A percentile compares a stretch with the other conserved stretches of the same genome.
These are phyloP conservation scores for Oscheius sp. DNA, from an alignment of 2,888 invertebrate genomes.

Conservation along the genomic window DNA sequence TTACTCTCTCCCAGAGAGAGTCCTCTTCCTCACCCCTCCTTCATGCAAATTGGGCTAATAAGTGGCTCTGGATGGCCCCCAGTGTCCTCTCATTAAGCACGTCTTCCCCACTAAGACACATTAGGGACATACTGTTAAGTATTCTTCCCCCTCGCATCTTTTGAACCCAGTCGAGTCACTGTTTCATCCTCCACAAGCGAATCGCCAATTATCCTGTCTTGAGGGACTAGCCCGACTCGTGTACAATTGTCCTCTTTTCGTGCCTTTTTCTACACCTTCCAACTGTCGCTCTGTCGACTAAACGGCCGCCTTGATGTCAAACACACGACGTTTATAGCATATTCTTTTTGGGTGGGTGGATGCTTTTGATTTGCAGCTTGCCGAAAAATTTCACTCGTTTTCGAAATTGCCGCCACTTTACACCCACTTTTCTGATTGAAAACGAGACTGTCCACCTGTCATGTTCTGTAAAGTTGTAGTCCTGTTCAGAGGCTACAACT, in stretches of 20 bases:
- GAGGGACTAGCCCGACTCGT: neutral
- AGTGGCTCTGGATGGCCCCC: conserved; percentile 13
- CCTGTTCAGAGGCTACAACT: too few relatives aligned
- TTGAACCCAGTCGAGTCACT: conserved; percentile 1
- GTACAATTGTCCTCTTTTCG: conserved; percentile 17
- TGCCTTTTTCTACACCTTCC: conserved; percentile 8
- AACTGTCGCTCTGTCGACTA: neutral
- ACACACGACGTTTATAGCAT: neutral
- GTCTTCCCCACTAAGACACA: conserved; percentile 3
- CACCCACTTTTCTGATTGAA: conserved; percentile 15
- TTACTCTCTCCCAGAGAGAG: neutral
- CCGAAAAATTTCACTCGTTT: too few relatives aligned
- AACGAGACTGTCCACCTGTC: conserved; percentile 38
- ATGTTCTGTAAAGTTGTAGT: too few relatives aligned
- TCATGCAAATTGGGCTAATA: conserved; percentile 27
- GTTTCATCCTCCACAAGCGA: conserved; percentile 20
- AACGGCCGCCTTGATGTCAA: neutral
- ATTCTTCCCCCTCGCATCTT: conserved; percentile 1
- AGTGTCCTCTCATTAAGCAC: conserved; percentile 30
- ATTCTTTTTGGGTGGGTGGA: too few relatives aligned
- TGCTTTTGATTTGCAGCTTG: too few relatives aligned
- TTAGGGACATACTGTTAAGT: conserved; percentile 6
- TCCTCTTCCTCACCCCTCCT: neutral
- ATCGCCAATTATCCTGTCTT: conserved; percentile 26
- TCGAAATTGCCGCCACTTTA: too few relatives aligned